Evolutionary conservation across 1,140 invertebrate genomes (phyloP).

Genomic region (Pectinophora gossypiella): DNA sequence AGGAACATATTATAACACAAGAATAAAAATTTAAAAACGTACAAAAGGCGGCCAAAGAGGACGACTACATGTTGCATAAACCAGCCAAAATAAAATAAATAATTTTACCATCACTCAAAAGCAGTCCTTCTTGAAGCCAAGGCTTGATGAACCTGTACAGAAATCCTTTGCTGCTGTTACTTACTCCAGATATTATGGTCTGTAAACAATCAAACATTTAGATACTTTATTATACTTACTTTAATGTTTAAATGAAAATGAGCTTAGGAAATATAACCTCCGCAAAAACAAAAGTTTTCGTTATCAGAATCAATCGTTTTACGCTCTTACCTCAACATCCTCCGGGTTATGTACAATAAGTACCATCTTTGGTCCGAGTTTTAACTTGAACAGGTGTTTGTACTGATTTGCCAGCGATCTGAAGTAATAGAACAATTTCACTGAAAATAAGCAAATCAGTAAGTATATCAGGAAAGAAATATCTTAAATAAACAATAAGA

Average conservation of each 20-base stretch:
- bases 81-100: too few species aligned
- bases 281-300: too few species aligned
- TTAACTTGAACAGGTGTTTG: constrained; percentile 14
- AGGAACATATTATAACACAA: background rate
- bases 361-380: constrained; percentile 8
- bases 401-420: constrained; percentile 6
- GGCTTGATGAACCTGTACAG: constrained; percentile 82
- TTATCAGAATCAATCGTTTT: too few species aligned
- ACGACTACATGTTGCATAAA: too few species aligned
- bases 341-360: constrained; percentile 17
- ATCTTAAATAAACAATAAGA: too few species aligned
- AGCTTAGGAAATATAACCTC: too few species aligned
- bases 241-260: too few species aligned
- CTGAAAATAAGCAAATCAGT: constrained; percentile 15
- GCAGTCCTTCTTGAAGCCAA: constrained; percentile 85
- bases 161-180: constrained; percentile 79
- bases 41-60: too few species aligned
- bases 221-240: too few species aligned
- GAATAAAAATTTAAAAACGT: too few species aligned
- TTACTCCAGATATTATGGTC: constrained; percentile 27
- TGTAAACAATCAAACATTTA: constrained; percentile 16
- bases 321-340: constrained; percentile 19
- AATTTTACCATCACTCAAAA: constrained; percentile 75
- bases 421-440: constrained; percentile 18
- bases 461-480: too few species aligned